phyloP scores from a whole-genome alignment of 2,797 vertebrate genomes.

The Spinus pinus region DNA sequence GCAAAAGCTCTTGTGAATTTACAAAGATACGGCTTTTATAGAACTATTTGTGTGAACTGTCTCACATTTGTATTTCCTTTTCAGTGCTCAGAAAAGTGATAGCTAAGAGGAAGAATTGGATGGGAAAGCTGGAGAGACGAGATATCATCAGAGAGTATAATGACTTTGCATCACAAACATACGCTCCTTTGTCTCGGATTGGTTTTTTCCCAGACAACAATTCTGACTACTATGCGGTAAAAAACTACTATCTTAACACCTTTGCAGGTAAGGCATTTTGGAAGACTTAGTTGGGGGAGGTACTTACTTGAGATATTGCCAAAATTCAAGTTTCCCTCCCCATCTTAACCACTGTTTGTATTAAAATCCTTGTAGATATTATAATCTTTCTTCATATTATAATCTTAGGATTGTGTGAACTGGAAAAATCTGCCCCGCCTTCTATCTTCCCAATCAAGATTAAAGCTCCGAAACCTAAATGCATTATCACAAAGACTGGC shows the following conservation, averaged over 20 bases:
- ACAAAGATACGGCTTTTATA: not conserved
- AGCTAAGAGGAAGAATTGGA: slow-evolving; percentile 74
- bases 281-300: not conserved
- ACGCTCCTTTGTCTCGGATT: slow-evolving; percentile 68
- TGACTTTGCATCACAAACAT: slow-evolving; percentile 75
- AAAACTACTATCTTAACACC: slow-evolving; percentile 80
- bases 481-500: slow-evolving; percentile 62
- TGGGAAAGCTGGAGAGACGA: slow-evolving; percentile 75
- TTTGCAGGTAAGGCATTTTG: slow-evolving; percentile 81
- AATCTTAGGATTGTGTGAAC: slow-evolving; percentile 80
- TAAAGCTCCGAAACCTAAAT: slow-evolving; percentile 70
- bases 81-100: slow-evolving; percentile 86
- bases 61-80: slow-evolving; percentile 24
- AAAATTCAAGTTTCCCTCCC: not conserved
- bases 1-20: not conserved
- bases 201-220: slow-evolving; percentile 75
- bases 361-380: not conserved
- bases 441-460: slow-evolving; percentile 71
- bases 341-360: not conserved
- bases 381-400: not conserved
- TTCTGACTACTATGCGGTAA: slow-evolving; percentile 62
- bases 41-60: not conserved
- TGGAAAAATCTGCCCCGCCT: slow-evolving; percentile 79
- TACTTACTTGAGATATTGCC: not conserved
- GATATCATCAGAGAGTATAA: slow-evolving; percentile 77